phyloP scores from a whole-genome alignment of 2,113 vertebrate genomes.

The Orcinus orca region DNA sequence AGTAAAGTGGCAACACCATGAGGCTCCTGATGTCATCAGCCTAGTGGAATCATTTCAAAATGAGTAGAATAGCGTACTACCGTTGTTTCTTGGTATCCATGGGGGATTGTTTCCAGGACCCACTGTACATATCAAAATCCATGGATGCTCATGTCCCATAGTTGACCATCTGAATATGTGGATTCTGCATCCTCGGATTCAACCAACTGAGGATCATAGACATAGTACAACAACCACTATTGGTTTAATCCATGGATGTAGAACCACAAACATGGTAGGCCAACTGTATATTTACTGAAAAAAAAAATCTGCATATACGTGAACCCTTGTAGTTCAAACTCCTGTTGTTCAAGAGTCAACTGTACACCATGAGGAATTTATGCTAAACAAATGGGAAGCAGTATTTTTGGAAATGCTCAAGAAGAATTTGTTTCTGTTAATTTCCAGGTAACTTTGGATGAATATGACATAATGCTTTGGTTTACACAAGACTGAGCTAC shows the following conservation, averaged over 20 bases:
- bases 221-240: not conserved
- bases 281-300: not conserved
- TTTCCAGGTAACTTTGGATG: not conserved
- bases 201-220: not conserved
- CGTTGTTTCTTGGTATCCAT: not conserved
- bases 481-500: not conserved
- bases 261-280: not conserved
- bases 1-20: not conserved
- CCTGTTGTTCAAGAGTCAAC: not conserved
- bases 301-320: not conserved
- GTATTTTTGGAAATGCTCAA: not conserved
- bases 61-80: not conserved
- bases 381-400: not conserved
- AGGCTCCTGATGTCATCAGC: rapidly evolving
- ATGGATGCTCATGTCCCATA: not conserved
- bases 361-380: not conserved
- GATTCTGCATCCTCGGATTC: not conserved
- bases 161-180: too few relatives aligned
- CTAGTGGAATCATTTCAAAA: not conserved
- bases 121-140: not conserved
- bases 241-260: not conserved
- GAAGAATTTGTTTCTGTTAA: not conserved
- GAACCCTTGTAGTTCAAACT: not conserved
- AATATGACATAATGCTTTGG: not conserved
- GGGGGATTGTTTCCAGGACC: not conserved